These are phyloP conservation scores for Cyanoliseus patagonus DNA, from an alignment of 2,113 vertebrate genomes.

Conservation along the genomic window DNA sequence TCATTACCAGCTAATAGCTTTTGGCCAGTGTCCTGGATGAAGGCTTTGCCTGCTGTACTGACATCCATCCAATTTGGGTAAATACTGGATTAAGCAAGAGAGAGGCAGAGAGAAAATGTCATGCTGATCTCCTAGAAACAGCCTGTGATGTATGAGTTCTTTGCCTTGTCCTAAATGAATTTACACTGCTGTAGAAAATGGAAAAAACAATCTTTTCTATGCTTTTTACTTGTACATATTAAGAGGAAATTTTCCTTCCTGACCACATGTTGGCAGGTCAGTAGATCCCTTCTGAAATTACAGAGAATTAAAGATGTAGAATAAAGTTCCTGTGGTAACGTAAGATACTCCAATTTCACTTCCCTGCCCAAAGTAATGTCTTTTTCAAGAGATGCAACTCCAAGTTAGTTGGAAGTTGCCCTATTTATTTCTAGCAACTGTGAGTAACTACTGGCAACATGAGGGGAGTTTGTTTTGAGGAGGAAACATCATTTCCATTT, in stretches of 20 bases:
- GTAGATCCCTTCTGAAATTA: slow-evolving; percentile 10
- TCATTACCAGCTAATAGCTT: not conserved
- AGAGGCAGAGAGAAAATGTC: not conserved
- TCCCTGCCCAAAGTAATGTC: not conserved
- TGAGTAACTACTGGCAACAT: not conserved
- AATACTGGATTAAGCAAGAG: slow-evolving; percentile 32
- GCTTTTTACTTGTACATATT: not conserved
- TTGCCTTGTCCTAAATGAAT: not conserved
- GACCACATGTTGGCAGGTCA: not conserved
- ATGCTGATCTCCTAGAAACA: not conserved
- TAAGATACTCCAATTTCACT: not conserved
- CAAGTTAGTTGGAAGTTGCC: not conserved
- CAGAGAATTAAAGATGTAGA: not conserved
- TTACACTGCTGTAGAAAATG: not conserved
- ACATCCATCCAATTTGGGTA: slow-evolving; percentile 29
- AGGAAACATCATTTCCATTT: not conserved
- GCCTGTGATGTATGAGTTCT: slow-evolving; percentile 15
- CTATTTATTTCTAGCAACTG: not conserved
- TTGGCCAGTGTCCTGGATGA: not conserved
- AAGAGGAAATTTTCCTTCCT: slow-evolving; percentile 6
- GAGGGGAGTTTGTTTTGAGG: not conserved
- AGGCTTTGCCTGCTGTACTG: slow-evolving; percentile 4
- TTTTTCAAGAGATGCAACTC: not conserved
- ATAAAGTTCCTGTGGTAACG: not conserved
- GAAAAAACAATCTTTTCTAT: not conserved